Evolutionary conservation across 2,113 vertebrate genomes (phyloP).

Genomic region (Tupaia chinensis): DNA sequence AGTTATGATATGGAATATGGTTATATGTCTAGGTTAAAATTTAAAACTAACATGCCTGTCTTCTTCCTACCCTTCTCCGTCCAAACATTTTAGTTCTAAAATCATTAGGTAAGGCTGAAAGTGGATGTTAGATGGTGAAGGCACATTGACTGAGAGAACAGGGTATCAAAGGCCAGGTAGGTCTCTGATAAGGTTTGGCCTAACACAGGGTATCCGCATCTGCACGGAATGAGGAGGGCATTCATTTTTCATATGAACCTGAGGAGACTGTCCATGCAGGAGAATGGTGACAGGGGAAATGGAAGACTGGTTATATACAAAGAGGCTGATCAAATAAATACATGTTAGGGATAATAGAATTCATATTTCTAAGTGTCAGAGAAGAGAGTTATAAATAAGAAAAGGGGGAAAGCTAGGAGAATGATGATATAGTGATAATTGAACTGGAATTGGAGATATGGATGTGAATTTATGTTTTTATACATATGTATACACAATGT

Average conservation of each 20-base stretch:
- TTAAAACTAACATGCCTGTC: not conserved
- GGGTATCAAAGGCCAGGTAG: not conserved
- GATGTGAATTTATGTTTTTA: not conserved
- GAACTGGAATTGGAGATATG: not conserved
- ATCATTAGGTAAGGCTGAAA: not conserved
- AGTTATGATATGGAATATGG: not conserved
- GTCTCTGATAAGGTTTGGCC: not conserved
- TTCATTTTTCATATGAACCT: not conserved
- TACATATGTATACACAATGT: not conserved
- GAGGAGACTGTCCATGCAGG: not conserved
- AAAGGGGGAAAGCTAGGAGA: not conserved
- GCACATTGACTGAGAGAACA: not conserved
- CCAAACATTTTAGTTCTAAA: not conserved
- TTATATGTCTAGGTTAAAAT: not conserved
- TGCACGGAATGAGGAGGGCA: not conserved
- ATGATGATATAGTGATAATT: not conserved
- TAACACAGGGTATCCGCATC: not conserved
- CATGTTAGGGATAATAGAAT: not conserved
- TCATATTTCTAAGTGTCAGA: not conserved
- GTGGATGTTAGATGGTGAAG: not conserved
- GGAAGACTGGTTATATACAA: not conserved
- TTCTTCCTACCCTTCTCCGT: not conserved
- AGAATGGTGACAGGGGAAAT: not conserved
- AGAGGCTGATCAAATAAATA: not conserved
- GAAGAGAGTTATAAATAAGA: not conserved